Evolutionary conservation across 2,113 vertebrate genomes (phyloP), one percentile per base, ranked within the genome.

Genomic region (Rhinopomastus cyanomelas): DNA sequence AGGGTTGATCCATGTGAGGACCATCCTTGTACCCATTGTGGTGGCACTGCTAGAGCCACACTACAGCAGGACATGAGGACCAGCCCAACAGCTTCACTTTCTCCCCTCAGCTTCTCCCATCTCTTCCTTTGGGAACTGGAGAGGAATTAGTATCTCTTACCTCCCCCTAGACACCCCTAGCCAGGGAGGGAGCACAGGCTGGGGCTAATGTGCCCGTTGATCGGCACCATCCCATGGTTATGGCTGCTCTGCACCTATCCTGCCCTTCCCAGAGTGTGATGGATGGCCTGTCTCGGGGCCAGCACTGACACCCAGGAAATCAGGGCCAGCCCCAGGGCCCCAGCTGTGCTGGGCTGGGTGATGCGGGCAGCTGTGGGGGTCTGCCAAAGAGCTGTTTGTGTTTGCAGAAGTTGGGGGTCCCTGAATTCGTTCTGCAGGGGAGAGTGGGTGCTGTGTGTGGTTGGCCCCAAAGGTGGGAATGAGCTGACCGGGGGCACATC

Each of bases 1-100:
- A 34, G 2, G 3, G 14, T 0, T 15, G 60, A 56, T 39, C n/a
- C 1, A 3, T 27, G n/a, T 0, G 0, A 34, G 60, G 36, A 61
- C 46, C 8, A 0, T 26, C 32, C 39, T 19, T 2, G 0, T 1
- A 1, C 6, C 2, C 3, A 1, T 2, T 5, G 3, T 1, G 29
- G 5, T 53, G 79, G 32, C 60, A 29, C 34, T 64, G 46, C 78
- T 68, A 76, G 36, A 3, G 36, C 42, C 15, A 1, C 0, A 0
- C 77, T 29, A 12, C 42, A 55, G 68, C 73, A n/a, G 42, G 2
- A 5, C 15, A 11, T 4, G 30, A 22, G 30, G 6, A 62, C 26
- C 60, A 61, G 61, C 48, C 88, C 75, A 25, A 13, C 62, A 68
- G 51, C 59, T 87, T 34, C 6, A 7, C 65, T n/a, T 46, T 66